Evolutionary conservation across 92 coral and sea anemone genomes (phyloP).

Genomic region (Zoanthus sociatus): DNA sequence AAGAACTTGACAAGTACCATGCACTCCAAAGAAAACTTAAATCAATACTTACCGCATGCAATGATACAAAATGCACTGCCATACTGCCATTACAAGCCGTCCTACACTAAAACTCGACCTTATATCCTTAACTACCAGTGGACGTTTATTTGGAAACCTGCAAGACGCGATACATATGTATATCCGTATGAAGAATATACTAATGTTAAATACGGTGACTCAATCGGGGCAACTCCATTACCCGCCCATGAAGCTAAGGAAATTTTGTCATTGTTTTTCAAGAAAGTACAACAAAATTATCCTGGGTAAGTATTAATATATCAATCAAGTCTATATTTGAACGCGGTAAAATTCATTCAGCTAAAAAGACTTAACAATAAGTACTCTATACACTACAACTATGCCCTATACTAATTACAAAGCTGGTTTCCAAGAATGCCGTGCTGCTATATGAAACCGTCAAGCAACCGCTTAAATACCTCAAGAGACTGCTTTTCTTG

Average conservation of each 20-base stretch:
- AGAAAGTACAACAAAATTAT: background rate
- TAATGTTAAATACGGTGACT: background rate
- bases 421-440: too few relatives aligned
- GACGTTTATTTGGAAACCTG: constrained; percentile 16
- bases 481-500: too few relatives aligned
- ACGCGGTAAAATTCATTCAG: too few relatives aligned
- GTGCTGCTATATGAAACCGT: too few relatives aligned
- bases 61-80: background rate
- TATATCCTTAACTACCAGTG: background rate
- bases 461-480: too few relatives aligned
- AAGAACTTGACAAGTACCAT: background rate
- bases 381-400: too few relatives aligned
- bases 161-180: constrained; percentile 4
- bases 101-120: background rate
- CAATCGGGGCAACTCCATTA: constrained; percentile 40
- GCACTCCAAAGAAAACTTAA: background rate
- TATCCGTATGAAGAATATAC: constrained; percentile 2
- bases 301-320: background rate
- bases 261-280: constrained; percentile 39
- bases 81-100: constrained; percentile 7
- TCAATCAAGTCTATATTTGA: too few relatives aligned
- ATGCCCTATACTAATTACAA: too few relatives aligned
- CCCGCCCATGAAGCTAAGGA: constrained; percentile 43
- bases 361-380: too few relatives aligned
- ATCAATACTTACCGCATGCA: constrained; percentile 10